Conservation (phyloP, 2,888 invertebrate genomes). For the Molanna angustata region DNA sequence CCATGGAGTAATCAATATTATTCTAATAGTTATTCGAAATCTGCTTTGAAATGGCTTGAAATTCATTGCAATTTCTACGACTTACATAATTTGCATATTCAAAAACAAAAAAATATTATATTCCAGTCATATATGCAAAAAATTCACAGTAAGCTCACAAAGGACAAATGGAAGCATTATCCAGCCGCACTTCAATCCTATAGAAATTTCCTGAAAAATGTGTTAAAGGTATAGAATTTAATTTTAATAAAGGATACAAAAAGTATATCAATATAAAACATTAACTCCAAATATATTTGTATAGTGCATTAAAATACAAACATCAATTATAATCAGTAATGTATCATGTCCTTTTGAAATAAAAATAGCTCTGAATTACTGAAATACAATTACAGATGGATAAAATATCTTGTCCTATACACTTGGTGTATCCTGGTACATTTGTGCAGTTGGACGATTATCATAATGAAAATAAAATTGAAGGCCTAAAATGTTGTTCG, state of each 20-base stretch:
- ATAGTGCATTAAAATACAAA: too few species aligned
- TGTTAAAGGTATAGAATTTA: slow-evolving; percentile 25
- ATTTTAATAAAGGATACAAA: too few species aligned
- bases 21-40: slow-evolving; percentile 10
- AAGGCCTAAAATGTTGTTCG: slow-evolving; percentile 29
- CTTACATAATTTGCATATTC: neutral
- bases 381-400: slow-evolving; percentile 13
- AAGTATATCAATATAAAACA: too few species aligned
- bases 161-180: slow-evolving; percentile 27
- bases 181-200: slow-evolving; percentile 25
- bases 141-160: slow-evolving; percentile 26
- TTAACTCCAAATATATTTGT: too few species aligned
- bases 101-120: slow-evolving; percentile 12
- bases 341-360: neutral
- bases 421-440: slow-evolving; percentile 26
- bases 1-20: slow-evolving; percentile 18
- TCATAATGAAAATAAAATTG: slow-evolving; percentile 22
- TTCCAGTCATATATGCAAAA: slow-evolving; percentile 25
- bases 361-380: neutral
- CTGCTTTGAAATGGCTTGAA: slow-evolving; percentile 17
- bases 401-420: slow-evolving; percentile 22
- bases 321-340: too few species aligned
- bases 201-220: slow-evolving; percentile 15
- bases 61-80: slow-evolving; percentile 8
- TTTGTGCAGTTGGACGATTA: slow-evolving; percentile 28